phyloP scores from a whole-genome alignment of 2,797 vertebrate species.

The Poecilia gillii region DNA sequence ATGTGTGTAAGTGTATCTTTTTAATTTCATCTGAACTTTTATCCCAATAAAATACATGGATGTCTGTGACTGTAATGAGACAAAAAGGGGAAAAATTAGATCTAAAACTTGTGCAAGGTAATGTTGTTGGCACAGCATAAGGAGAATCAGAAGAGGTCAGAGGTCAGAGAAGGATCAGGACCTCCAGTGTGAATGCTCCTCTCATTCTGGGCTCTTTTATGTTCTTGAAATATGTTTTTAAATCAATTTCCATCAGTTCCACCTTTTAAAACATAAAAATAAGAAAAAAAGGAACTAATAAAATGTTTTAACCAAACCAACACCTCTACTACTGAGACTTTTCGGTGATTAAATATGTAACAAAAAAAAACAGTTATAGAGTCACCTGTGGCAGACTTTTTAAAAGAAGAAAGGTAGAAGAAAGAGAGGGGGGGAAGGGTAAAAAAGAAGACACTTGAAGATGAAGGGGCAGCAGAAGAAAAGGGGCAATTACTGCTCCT shows the following conservation, averaged over 20 bases:
- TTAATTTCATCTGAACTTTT: not conserved
- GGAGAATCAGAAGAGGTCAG: conserved; percentile 33
- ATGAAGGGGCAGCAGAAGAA: conserved; percentile 85
- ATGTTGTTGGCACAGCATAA: not conserved
- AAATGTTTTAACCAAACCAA: not conserved
- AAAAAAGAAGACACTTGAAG: conserved; percentile 60
- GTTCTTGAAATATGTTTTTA: not conserved
- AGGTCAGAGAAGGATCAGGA: conserved; percentile 50
- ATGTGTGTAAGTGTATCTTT: not conserved
- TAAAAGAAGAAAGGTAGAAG: conserved; percentile 24
- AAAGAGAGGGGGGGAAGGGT: conserved; percentile 27
- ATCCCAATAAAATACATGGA: not conserved
- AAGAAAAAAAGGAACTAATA: no score
- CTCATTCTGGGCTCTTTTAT: conserved; percentile 4
- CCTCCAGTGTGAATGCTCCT: not conserved
- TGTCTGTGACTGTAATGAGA: not conserved
- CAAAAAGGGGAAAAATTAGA: not conserved
- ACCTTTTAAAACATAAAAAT: not conserved
- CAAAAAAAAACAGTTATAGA: not conserved
- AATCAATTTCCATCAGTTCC: no score
- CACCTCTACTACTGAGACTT: not conserved
- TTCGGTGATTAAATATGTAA: not conserved
- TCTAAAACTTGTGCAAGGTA: not conserved
- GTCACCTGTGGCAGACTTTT: not conserved
- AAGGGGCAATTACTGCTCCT: conserved; percentile 85